These are phyloP conservation scores for Crypturellus tataupa DNA, from an alignment of 2,797 vertebrate genomes.

Conservation along the genomic window DNA sequence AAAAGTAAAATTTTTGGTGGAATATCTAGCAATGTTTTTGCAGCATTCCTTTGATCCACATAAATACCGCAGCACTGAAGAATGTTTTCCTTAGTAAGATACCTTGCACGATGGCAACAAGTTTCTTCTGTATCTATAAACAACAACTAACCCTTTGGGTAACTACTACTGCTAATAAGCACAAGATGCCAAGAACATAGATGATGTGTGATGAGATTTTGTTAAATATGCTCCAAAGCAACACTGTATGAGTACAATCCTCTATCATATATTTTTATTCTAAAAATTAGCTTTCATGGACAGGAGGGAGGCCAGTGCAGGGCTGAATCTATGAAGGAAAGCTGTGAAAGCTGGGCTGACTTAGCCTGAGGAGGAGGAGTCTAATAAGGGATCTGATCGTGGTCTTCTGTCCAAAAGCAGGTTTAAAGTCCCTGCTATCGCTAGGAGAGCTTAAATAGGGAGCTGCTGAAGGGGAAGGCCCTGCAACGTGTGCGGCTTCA, in stretches of 20 bases:
- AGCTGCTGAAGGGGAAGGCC: neutral
- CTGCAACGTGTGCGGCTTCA: neutral
- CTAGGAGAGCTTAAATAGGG: neutral
- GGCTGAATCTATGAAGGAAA: rapidly evolving
- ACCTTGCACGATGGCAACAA: neutral
- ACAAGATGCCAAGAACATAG: neutral
- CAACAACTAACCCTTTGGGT: neutral
- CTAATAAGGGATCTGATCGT: neutral
- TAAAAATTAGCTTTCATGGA: neutral
- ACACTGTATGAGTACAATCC: neutral
- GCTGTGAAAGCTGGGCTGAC: neutral
- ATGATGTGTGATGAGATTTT: neutral
- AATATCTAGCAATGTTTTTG: neutral
- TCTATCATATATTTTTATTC: neutral
- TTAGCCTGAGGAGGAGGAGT: neutral
- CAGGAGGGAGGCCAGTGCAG: rapidly evolving
- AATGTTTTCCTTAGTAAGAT: neutral
- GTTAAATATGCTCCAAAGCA: neutral
- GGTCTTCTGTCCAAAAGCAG: neutral
- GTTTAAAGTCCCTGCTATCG: neutral
- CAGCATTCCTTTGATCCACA: neutral
- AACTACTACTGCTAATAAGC: neutral
- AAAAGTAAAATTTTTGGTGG: neutral
- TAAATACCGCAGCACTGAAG: neutral
- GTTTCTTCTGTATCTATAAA: neutral